Percentiles rank a stretch among this genome's conserved stretches.
These are phyloP conservation scores for Potorous gilbertii DNA, from an alignment of 2,797 vertebrate species.

Conservation along the genomic window DNA sequence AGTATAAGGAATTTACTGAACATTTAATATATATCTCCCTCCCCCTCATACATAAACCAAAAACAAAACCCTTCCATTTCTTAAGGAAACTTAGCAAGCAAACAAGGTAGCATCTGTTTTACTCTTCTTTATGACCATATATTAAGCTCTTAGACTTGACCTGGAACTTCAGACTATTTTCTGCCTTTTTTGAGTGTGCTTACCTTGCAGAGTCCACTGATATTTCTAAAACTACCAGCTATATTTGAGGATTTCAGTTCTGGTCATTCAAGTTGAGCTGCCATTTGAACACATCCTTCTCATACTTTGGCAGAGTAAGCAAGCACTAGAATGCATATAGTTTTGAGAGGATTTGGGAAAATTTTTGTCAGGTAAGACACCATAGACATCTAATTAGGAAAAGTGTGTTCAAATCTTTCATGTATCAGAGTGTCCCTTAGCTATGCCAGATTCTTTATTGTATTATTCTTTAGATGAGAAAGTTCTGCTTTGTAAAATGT, in stretches of 20 bases:
- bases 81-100: background rate
- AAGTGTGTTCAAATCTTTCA: background rate
- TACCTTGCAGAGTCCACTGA: too few species aligned
- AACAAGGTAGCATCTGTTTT: background rate
- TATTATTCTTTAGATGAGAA: slow-evolving; percentile 11
- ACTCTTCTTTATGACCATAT: background rate
- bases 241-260: background rate
- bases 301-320: background rate
- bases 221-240: background rate
- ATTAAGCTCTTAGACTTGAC: background rate
- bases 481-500: background rate
- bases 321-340: background rate
- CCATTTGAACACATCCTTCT: too few species aligned
- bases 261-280: background rate
- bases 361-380: background rate
- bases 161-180: background rate
- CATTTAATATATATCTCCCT: background rate
- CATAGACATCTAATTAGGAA: slow-evolving; percentile 15
- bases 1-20: background rate
- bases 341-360: slow-evolving; percentile 37
- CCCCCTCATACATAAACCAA: background rate
- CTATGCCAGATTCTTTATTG: slow-evolving; percentile 5
- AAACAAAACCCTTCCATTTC: background rate
- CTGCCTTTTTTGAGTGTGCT: background rate
- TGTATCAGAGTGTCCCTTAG: slow-evolving; percentile 22